Base-by-base conservation (phyloP, 2,888 invertebrate species). In the Margaritifera margaritifera region DNA sequence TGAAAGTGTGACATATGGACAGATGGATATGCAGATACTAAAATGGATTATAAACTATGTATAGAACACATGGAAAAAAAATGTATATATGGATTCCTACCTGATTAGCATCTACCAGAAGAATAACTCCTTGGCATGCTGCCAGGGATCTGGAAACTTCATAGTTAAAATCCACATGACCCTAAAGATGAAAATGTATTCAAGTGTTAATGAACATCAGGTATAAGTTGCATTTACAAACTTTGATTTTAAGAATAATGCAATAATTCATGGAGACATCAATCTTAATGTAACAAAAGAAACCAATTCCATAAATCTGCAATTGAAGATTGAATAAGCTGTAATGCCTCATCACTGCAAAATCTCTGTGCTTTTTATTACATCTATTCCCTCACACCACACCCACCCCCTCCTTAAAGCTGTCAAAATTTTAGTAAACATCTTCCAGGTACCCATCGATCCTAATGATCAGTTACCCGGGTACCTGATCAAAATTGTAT, bases 161-260 rank as follows among this genome's bases (percentile, higher is more conserved):
- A 91, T 96, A 97, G 22, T 95, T 94, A 90, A 99, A 99, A 90
- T 99, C 99, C 0, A 98, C 98, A 92, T 99, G 99, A 3, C 99
- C 98, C 90, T 90, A 76, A 62, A 80, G 68, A 52, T 54, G 54
- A 62, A 55, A 22, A 24, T 24, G n/a, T 56, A 56, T 52, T 56
- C 22, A 22, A 56, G 11, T 22, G 22, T 15, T 11, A 18, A 56
- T 2, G 24, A 22, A 22, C 11, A 15, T 11, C 19, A 2, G 3
- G 56, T 24, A 3, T 24, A 15, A 11, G 2, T 56, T 56, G 4
- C 1, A 15, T 24, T 56, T 56, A 24, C 55, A 55, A 24, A 53
- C 8, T 22, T 22, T 24, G 55, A 24, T 15, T 24, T 1, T 24
- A 55, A 24, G 11, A 22, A 22, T 56, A 11, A 56, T 24, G 24